These are phyloP conservation scores for Chaetodon trifascialis DNA, from an alignment of 2,113 vertebrate genomes.

Conservation along the genomic window DNA sequence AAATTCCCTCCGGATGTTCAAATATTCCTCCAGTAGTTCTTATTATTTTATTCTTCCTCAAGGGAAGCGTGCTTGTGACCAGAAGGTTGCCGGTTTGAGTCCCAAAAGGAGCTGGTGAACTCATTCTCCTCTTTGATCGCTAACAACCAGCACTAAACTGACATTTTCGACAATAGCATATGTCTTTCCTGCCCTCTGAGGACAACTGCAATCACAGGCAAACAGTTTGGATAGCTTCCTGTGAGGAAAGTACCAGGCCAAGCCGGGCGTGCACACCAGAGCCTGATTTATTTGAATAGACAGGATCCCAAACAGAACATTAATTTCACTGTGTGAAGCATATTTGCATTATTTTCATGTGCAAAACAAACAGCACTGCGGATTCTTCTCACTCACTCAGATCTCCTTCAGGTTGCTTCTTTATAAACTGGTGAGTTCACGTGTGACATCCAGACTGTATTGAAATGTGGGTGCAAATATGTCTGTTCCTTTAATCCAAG, in stretches of 20 bases:
- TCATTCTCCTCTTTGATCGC: background rate
- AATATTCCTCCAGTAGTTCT: background rate
- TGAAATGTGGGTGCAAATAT: background rate
- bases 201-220: background rate
- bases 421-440: no score
- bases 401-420: no score
- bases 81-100: slow-evolving; percentile 12
- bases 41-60: background rate
- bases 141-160: background rate
- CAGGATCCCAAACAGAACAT: background rate
- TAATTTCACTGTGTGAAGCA: background rate
- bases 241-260: background rate
- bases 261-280: background rate
- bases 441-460: no score
- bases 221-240: background rate
- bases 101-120: background rate
- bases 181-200: background rate
- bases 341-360: slow-evolving; percentile 7
- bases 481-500: background rate
- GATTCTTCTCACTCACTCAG: background rate
- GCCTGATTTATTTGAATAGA: background rate
- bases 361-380: background rate
- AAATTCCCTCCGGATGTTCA: background rate
- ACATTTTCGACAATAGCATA: background rate
- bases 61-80: background rate